Conservation (phyloP, 2,797 vertebrate genomes). For the Melanotaenia parkinsoni region DNA sequence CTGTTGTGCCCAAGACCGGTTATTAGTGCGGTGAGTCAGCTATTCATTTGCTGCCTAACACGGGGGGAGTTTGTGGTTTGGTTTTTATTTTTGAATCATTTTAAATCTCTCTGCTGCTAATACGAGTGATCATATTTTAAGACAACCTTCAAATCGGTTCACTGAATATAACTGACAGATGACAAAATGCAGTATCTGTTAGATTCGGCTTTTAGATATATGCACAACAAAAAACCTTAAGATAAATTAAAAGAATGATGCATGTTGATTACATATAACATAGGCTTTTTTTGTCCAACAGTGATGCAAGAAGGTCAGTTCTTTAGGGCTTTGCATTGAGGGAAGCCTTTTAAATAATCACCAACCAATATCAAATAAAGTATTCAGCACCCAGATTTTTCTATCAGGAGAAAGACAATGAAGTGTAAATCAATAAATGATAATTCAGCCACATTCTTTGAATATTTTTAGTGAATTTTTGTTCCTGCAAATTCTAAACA, state of each 20-base stretch:
- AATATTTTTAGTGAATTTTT: background rate
- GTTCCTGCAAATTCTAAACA: background rate
- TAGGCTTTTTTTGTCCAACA: background rate
- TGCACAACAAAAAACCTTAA: background rate
- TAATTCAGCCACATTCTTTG: background rate
- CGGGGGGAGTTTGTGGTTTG: constrained; percentile 17
- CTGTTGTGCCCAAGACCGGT: constrained; percentile 37
- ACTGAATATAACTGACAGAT: background rate
- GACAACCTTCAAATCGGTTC: background rate
- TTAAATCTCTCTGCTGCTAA: constrained; percentile 34
- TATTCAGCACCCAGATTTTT: background rate
- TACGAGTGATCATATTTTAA: constrained; percentile 36
- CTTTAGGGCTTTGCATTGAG: background rate
- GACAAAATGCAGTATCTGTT: background rate
- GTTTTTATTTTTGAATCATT: constrained; percentile 32
- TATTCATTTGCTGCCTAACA: constrained; percentile 45
- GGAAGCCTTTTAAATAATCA: background rate
- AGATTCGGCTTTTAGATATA: background rate
- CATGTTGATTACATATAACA: background rate
- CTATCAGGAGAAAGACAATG: background rate
- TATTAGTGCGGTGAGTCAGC: constrained; percentile 61
- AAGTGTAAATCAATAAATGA: background rate
- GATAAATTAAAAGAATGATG: background rate
- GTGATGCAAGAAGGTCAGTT: background rate
- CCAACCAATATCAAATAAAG: background rate